phyloP scores from a whole-genome alignment of 2,113 vertebrate genomes.

The Pseudopipra pipra region DNA sequence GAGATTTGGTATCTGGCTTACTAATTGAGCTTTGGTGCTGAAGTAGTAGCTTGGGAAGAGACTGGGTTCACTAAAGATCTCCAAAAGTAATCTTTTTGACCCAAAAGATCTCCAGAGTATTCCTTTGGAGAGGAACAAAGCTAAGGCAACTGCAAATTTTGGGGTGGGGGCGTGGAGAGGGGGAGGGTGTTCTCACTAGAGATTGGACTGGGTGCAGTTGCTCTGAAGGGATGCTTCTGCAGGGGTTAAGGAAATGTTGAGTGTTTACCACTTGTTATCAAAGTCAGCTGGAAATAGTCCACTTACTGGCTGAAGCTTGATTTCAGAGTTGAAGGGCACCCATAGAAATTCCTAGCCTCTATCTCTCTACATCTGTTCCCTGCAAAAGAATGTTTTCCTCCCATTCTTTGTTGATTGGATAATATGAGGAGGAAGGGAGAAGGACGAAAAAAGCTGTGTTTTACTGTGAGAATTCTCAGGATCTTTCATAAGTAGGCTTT shows the following conservation, averaged over 20 bases:
- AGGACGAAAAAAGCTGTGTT: not conserved
- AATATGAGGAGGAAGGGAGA: not conserved
- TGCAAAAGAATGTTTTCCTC: not conserved
- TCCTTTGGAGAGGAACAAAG: not conserved
- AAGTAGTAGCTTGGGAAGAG: not conserved
- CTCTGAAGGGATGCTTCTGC: not conserved
- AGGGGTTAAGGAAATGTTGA: not conserved
- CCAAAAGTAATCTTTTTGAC: not conserved
- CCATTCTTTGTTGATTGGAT: not conserved
- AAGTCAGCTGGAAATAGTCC: not conserved
- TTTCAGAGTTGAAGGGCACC: not conserved
- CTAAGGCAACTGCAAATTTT: not conserved
- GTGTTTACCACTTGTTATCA: not conserved
- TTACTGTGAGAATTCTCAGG: not conserved
- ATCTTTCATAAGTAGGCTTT: not conserved
- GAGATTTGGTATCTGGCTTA: not conserved
- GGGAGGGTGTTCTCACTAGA: not conserved
- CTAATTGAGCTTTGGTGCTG: not conserved
- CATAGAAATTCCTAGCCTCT: not conserved
- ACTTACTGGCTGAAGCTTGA: not conserved
- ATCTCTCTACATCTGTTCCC: not conserved
- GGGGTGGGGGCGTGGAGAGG: rapidly evolving
- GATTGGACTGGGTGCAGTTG: not conserved
- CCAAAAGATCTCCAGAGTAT: not conserved
- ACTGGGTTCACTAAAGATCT: not conserved